These are phyloP conservation scores for Luperina testacea DNA, from an alignment of 2,888 invertebrate genomes.

Conservation along the genomic window DNA sequence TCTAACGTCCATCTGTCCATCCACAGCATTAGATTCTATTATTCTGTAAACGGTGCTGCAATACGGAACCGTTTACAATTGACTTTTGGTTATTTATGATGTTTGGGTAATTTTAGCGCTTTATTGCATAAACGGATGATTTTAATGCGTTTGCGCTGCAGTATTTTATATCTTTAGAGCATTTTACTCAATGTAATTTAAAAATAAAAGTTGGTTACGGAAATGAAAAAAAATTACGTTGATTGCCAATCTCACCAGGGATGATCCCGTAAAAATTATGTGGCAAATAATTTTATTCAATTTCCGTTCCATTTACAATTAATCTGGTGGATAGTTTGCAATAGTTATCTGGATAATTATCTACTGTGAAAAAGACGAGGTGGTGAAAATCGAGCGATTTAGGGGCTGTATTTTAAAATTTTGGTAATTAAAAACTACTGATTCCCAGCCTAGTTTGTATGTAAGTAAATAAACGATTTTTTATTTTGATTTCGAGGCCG, in stretches of 20 bases:
- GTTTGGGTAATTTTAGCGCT: slow-evolving; percentile 40
- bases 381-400: neutral
- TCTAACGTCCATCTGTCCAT: slow-evolving; percentile 64
- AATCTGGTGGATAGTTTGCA: neutral
- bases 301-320: slow-evolving; percentile 1
- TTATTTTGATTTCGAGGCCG: neutral
- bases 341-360: too few relatives aligned
- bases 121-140: slow-evolving; percentile 15
- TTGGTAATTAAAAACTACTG: too few relatives aligned
- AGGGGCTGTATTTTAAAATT: too few relatives aligned
- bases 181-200: neutral
- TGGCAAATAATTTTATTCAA: neutral
- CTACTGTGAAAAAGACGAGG: neutral
- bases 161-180: neutral
- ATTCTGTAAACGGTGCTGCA: slow-evolving; percentile 55
- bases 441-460: too few relatives aligned
- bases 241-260: neutral
- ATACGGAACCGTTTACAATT: slow-evolving; percentile 58
- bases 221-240: neutral
- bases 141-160: slow-evolving; percentile 15
- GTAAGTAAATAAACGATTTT: too few relatives aligned
- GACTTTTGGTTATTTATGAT: slow-evolving; percentile 51
- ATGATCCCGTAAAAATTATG: neutral
- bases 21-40: slow-evolving; percentile 56
- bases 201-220: neutral